phyloP scores from a whole-genome alignment of 2,113 vertebrate species.

The Anolis carolinensis region DNA sequence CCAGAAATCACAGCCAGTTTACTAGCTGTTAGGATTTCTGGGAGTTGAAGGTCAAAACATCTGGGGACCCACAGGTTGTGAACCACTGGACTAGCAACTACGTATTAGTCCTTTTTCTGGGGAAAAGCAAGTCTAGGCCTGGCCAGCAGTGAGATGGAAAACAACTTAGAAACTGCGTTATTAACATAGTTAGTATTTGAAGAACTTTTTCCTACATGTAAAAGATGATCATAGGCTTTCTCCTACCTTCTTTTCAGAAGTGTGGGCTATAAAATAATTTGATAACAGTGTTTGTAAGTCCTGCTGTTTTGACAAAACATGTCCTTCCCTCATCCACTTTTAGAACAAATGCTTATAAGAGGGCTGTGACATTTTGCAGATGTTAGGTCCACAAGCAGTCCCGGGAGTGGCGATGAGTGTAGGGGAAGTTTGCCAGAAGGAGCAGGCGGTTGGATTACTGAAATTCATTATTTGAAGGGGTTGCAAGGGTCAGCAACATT shows the following conservation, averaged over 20 bases:
- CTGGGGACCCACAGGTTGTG: too few relatives aligned
- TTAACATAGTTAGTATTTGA: background rate
- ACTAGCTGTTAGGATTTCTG: too few relatives aligned
- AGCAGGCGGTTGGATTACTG: conserved; percentile 30
- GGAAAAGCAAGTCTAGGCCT: conserved; percentile 2
- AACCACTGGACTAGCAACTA: background rate
- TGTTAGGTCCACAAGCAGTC: conserved; percentile 51
- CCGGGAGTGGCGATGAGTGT: conserved; percentile 3
- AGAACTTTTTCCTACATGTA: background rate
- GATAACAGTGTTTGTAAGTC: conserved; percentile 48
- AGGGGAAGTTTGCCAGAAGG: conserved; percentile 41
- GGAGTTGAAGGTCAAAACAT: too few relatives aligned
- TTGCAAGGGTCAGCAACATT: conserved; percentile 57
- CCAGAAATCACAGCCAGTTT: too few relatives aligned
- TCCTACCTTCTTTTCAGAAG: background rate
- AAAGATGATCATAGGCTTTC: too few relatives aligned
- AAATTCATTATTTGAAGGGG: conserved; percentile 75
- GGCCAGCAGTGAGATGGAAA: background rate
- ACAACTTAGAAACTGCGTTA: background rate
- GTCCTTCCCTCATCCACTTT: background rate
- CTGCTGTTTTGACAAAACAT: conserved; percentile 14
- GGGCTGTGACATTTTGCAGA: conserved; percentile 71
- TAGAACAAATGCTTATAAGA: conserved; percentile 59
- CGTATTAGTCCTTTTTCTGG: background rate
- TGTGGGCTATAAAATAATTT: background rate